A percentile compares a stretch with the other conserved stretches of the same genome.
Conservation (phyloP, 2,113 vertebrate species). For the Orycteropus afer region DNA sequence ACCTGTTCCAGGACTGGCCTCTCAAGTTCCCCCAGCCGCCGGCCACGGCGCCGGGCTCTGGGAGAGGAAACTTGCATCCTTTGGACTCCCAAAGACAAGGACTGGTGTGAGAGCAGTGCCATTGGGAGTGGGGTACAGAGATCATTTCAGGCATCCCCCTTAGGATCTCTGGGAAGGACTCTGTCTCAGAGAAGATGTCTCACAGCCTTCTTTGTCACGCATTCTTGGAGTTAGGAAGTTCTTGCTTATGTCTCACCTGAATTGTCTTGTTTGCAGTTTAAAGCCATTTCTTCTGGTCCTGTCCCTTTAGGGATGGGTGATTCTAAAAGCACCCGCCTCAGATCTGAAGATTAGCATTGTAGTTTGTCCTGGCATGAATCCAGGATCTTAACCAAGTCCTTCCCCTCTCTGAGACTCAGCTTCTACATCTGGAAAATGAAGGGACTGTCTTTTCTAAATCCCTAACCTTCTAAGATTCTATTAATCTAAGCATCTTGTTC, state of each 20-base stretch:
- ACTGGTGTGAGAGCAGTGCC: not conserved
- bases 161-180: not conserved
- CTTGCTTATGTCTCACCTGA: not conserved
- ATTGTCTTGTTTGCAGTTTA: conserved; percentile 10
- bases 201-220: not conserved
- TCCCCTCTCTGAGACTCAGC: not conserved
- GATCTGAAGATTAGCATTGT: not conserved
- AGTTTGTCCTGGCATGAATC: not conserved
- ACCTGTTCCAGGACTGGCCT: conserved; percentile 76
- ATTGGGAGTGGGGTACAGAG: not conserved
- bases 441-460: not conserved
- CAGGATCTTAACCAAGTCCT: not conserved
- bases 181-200: not conserved
- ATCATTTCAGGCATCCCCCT: not conserved
- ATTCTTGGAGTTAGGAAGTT: not conserved
- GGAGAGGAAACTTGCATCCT: conserved; percentile 32
- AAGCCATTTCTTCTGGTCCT: conserved; percentile 1
- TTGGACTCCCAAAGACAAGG: conserved; percentile 8
- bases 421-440: not conserved
- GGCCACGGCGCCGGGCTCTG: conserved; percentile 31
- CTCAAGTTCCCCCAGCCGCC: conserved; percentile 71
- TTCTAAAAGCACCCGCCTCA: not conserved
- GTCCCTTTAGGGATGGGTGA: not conserved
- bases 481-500: not conserved
- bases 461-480: not conserved